Evolutionary conservation across 1,140 invertebrate genomes (phyloP), one percentile per base, ranked within the genome.

Genomic region (Metaphire vulgaris): DNA sequence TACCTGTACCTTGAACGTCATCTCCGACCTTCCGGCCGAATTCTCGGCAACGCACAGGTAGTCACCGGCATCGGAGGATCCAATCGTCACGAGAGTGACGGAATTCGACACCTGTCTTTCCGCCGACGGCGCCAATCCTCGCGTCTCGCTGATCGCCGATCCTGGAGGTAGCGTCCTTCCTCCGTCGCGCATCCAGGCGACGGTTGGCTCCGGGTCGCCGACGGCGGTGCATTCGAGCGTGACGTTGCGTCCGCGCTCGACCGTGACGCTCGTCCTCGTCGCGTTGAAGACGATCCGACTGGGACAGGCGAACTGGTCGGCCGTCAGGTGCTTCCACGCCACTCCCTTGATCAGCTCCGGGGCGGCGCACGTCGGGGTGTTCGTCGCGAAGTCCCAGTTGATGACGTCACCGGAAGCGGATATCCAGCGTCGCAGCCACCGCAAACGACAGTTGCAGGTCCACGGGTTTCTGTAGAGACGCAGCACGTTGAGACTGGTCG

Each of bases 381-480:
- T 77, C 28, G 15, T 29, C 0, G 72, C 67, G 56, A 77, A 77
- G 30, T 77, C 72, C 76, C 76, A 77, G 32, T 74, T 74, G 0
- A 68, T 30, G 0, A 71, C 6, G 30, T 28, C n/a, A 12, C 33
- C 33, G 1, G 69, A 31, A 16, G 26, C 2, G 12, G 32, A 32
- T 1, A 73, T 56, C 72, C 72, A 73, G 15, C 33, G 0, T 28
- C 72, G 21, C 28, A 73, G 30, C 72, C 72, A 73, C 2, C 72
- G 14, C 2, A 83, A 70, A 2, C 79, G 70, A 77, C 83, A 85
- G 78, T 85, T 82, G 74, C 83, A 85, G 56, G 77, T 69, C 83
- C 83, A 85, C 1, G 80, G 82, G 74, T 85, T 85, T 69, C 81
- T 76, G 67, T 84, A 80, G n/a, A 85, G 76, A 26, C 79, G 78